These are phyloP conservation scores for Dicaeum eximium DNA, from an alignment of 2,113 vertebrate species.

Conservation along the genomic window DNA sequence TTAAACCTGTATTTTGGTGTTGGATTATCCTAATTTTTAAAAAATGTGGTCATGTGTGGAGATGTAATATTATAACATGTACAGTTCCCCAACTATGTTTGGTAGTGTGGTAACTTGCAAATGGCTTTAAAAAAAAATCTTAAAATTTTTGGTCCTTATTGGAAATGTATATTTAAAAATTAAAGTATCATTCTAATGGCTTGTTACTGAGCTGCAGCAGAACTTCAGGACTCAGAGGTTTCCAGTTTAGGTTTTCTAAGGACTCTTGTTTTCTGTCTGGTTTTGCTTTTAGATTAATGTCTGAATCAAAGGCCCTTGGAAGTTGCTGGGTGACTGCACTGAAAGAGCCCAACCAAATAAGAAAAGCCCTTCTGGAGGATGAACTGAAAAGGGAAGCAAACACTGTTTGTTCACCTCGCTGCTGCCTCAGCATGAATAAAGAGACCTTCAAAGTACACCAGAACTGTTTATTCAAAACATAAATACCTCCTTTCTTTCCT, in stretches of 20 bases:
- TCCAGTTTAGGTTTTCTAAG: neutral
- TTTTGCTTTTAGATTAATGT: neutral
- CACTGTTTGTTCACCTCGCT: slow-evolving; percentile 24
- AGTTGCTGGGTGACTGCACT: slow-evolving; percentile 39
- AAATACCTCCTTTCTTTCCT: slow-evolving; percentile 15
- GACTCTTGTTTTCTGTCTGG: neutral
- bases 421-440: neutral
- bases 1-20: neutral
- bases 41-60: neutral
- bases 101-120: rapidly evolving
- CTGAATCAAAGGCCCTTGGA: neutral
- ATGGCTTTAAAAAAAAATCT: neutral
- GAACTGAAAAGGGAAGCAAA: slow-evolving; percentile 40
- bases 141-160: neutral
- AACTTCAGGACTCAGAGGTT: neutral
- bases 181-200: neutral
- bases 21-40: neutral
- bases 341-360: neutral
- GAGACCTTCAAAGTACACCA: neutral
- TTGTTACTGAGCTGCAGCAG: neutral
- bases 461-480: neutral
- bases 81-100: neutral
- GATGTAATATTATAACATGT: neutral
- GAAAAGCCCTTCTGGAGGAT: slow-evolving; percentile 27
- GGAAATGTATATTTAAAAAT: neutral